A percentile compares a stretch with the other conserved stretches of the same genome.
Evolutionary conservation across 2,113 vertebrate species (phyloP).

Genomic region (Ictidomys tridecemlineatus): DNA sequence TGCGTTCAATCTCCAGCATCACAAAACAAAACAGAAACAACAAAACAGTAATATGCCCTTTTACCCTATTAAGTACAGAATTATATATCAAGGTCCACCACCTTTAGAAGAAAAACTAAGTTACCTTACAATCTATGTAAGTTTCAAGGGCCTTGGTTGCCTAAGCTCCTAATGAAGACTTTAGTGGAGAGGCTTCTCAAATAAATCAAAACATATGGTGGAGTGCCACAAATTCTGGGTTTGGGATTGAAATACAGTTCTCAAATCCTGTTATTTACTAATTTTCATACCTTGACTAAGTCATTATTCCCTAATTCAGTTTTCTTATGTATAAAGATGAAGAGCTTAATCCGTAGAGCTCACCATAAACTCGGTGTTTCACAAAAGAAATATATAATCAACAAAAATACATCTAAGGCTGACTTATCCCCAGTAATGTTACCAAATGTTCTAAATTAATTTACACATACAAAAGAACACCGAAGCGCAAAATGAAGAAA

Average conservation of each 20-base stretch:
- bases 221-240: neutral
- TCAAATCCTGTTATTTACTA: neutral
- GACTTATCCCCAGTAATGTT: neutral
- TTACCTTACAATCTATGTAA: neutral
- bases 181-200: neutral
- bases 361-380: neutral
- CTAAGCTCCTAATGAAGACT: neutral
- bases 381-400: neutral
- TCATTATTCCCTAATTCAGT: neutral
- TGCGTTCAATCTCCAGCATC: too few relatives aligned
- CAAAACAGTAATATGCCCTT: neutral
- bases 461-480: neutral
- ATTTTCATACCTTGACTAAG: neutral
- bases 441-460: neutral
- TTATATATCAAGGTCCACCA: neutral
- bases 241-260: neutral
- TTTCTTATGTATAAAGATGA: neutral
- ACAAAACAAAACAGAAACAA: too few relatives aligned
- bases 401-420: neutral
- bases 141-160: neutral
- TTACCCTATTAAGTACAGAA: neutral
- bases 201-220: neutral
- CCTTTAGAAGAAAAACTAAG: neutral
- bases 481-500: neutral
- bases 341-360: neutral